Conservation (phyloP, 1,140 invertebrate genomes). For the Apis florea region DNA sequence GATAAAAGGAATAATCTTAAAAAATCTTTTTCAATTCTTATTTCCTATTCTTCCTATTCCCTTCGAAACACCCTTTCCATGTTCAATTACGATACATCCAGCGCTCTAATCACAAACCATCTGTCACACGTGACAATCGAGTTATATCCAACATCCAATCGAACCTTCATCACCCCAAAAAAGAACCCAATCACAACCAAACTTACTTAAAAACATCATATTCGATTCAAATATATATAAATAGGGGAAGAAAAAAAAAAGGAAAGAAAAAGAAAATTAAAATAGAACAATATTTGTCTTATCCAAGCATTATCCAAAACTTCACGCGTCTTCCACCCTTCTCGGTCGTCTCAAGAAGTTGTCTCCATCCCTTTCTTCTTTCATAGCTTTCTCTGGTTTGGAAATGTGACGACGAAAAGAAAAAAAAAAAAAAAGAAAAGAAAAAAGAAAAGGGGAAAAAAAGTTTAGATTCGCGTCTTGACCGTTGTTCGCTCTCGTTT, state of each 20-base stretch:
- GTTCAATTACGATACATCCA: background rate
- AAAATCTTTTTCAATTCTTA: background rate
- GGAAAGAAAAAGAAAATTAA: too few species aligned
- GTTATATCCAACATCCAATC: conserved; percentile 11
- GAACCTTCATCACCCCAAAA: background rate
- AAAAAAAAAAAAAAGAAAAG: background rate
- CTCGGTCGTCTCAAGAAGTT: conserved; percentile 47
- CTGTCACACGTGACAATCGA: conserved; percentile 28
- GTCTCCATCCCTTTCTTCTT: background rate
- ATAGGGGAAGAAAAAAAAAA: too few species aligned
- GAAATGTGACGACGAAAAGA: conserved; percentile 48
- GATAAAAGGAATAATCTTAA: background rate
- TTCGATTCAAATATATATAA: too few species aligned
- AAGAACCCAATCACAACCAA: background rate
- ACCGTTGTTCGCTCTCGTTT: conserved; percentile 75
- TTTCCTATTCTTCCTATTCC: background rate
- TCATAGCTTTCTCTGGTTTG: conserved; percentile 38
- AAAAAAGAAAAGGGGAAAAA: conserved; percentile 17
- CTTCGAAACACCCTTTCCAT: background rate
- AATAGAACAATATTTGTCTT: background rate
- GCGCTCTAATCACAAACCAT: conserved; percentile 33
- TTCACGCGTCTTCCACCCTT: conserved; percentile 28
- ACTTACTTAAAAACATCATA: background rate
- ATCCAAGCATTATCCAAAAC: conserved; percentile 41
- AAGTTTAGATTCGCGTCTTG: conserved; percentile 75